phyloP scores from a whole-genome alignment of 2,113 vertebrate genomes.

The Tor tambroides region DNA sequence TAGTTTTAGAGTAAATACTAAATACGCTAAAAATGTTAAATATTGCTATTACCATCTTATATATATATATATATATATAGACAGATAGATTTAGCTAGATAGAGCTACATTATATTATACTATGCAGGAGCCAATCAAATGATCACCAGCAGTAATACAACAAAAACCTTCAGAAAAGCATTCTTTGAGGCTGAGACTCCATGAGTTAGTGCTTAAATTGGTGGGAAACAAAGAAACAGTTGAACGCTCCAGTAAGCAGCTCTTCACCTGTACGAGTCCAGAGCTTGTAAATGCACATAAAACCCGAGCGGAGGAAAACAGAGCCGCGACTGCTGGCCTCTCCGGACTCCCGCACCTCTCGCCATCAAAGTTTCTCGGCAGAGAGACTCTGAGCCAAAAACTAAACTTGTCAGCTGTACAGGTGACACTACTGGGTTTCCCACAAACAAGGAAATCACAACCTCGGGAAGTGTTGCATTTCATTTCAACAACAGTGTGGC shows the following conservation, averaged over 20 bases:
- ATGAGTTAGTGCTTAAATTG: conserved; percentile 46
- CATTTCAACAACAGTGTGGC: conserved; percentile 86
- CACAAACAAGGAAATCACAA: conserved; percentile 82
- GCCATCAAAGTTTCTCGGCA: conserved; percentile 67
- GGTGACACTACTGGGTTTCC: conserved; percentile 80
- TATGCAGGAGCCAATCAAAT: neutral
- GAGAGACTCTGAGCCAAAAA: conserved; percentile 57
- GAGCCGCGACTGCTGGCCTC: conserved; percentile 24
- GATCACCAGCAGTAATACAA: neutral
- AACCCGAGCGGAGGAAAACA: conserved; percentile 31
- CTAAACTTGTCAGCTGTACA: conserved; percentile 79
- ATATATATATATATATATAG: no score
- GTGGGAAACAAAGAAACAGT: conserved; percentile 44
- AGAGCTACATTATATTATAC: no score
- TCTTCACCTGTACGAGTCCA: conserved; percentile 39
- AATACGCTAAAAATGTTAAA: no score
- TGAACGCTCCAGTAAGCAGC: conserved; percentile 40
- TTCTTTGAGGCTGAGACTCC: neutral
- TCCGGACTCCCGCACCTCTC: conserved; percentile 63
- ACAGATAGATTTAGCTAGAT: no score
- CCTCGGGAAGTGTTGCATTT: conserved; percentile 84
- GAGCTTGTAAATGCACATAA: conserved; percentile 37
- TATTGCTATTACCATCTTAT: no score
- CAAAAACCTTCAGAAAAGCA: neutral
- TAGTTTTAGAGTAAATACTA: no score